phyloP scores from a whole-genome alignment of 2,113 vertebrate genomes.

The Lepisosteus oculatus region DNA sequence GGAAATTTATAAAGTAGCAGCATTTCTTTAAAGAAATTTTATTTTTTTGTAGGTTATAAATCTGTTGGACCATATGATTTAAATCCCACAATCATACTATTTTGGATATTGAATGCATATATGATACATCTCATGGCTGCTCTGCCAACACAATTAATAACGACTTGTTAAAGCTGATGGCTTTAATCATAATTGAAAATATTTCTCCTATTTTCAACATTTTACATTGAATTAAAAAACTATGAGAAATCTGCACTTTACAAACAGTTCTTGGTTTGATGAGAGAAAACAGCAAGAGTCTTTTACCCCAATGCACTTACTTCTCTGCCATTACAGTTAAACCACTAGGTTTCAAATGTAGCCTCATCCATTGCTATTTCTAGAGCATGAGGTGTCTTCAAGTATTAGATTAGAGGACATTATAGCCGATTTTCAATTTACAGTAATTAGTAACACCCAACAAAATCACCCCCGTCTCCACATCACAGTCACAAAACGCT shows the following conservation, averaged over 20 bases:
- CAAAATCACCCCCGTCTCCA: conserved; percentile 44
- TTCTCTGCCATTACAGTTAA: conserved; percentile 64
- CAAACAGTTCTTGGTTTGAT: conserved; percentile 36
- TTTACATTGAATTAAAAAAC: conserved; percentile 50
- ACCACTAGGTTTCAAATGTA: conserved; percentile 69
- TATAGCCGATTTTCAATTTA: conserved; percentile 68
- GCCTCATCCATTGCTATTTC: conserved; percentile 58
- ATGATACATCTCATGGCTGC: conserved; percentile 17
- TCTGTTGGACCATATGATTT: conserved; percentile 11
- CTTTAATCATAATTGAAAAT: conserved; percentile 2
- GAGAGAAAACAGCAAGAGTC: conserved; percentile 23
- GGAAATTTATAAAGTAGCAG: conserved; percentile 62
- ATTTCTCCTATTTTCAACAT: conserved; percentile 1
- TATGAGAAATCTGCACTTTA: conserved; percentile 44
- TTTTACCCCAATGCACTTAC: conserved; percentile 62
- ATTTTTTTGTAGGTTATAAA: conserved; percentile 22
- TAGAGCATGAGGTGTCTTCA: conserved; percentile 76
- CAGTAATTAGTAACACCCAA: conserved; percentile 58
- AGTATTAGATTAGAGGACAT: conserved; percentile 76
- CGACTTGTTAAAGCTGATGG: neutral
- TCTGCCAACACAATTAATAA: conserved; percentile 18
- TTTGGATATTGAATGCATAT: conserved; percentile 17
- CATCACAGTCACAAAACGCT: conserved; percentile 56
- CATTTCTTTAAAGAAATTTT: conserved; percentile 55
- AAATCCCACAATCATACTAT: conserved; percentile 17